Evolutionary conservation across 2,888 invertebrate genomes (phyloP).

Genomic region (Catocala sponsa): DNA sequence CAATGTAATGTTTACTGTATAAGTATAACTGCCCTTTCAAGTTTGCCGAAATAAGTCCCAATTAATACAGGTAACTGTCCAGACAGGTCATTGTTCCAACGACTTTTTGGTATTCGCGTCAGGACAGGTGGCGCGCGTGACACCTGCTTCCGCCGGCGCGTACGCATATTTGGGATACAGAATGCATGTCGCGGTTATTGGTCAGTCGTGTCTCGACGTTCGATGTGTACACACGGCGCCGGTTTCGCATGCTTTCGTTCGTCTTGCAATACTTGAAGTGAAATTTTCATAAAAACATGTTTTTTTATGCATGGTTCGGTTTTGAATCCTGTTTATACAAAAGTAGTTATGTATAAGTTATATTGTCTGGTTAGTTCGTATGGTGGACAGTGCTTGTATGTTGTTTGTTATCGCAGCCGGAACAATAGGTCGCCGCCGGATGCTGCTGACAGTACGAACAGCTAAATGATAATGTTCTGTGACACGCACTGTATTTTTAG

Average conservation of each 20-base stretch:
- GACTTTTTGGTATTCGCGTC: slow-evolving; percentile 73
- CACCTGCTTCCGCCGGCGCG: slow-evolving; percentile 76
- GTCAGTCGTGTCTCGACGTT: slow-evolving; percentile 51
- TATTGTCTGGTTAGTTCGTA: neutral
- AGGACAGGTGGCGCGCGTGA: slow-evolving; percentile 72
- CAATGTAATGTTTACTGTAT: no score
- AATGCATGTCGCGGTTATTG: slow-evolving; percentile 55
- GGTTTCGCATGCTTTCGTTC: slow-evolving; percentile 26
- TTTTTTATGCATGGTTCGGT: neutral
- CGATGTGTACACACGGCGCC: slow-evolving; percentile 36
- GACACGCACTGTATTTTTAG: slow-evolving; percentile 24
- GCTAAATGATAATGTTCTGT: slow-evolving; percentile 50
- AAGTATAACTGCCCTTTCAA: slow-evolving; percentile 7
- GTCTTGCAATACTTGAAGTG: neutral
- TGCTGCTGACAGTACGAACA: slow-evolving; percentile 44
- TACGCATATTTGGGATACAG: slow-evolving; percentile 62
- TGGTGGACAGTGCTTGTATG: slow-evolving; percentile 24
- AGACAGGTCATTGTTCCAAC: slow-evolving; percentile 74
- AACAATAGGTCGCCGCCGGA: slow-evolving; percentile 54
- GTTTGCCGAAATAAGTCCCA: slow-evolving; percentile 45
- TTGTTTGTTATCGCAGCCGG: slow-evolving; percentile 51
- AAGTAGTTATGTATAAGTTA: neutral
- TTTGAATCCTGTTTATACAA: neutral
- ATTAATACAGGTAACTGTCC: slow-evolving; percentile 37
- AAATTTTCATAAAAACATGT: slow-evolving; percentile 1